Conservation (phyloP, 2,797 vertebrate genomes). For the Tenualosa ilisha region DNA sequence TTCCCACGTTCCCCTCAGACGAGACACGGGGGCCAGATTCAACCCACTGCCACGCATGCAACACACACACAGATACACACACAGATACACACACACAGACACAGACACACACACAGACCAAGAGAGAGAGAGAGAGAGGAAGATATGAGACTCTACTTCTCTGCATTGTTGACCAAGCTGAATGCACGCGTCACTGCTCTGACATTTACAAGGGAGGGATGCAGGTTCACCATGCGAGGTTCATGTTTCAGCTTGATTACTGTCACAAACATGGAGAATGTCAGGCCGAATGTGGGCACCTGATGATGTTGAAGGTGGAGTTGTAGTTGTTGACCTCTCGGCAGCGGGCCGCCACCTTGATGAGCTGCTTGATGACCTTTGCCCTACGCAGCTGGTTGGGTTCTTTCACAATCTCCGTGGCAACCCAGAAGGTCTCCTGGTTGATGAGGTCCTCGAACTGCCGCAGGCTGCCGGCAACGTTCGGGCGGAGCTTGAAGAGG, state of each 20-base stretch:
- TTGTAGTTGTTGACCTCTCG: slow-evolving; percentile 99
- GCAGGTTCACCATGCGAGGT: too few relatives aligned
- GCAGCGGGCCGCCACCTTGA: slow-evolving; percentile 97
- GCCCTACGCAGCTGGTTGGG: slow-evolving; percentile 94
- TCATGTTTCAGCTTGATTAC: too few relatives aligned
- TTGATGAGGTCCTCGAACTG: slow-evolving; percentile 97
- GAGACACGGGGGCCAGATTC: slow-evolving; percentile 93
- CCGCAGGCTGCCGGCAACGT: slow-evolving; percentile 83
- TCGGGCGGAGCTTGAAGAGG: slow-evolving; percentile 90
- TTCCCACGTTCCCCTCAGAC: slow-evolving; percentile 95
- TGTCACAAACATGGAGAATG: too few relatives aligned
- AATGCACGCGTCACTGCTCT: too few relatives aligned
- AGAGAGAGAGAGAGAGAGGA: too few relatives aligned
- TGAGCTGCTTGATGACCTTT: slow-evolving; percentile 97
- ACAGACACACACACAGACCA: too few relatives aligned
- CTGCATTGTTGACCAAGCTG: too few relatives aligned
- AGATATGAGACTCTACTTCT: too few relatives aligned
- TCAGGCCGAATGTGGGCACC: slow-evolving; percentile 70
- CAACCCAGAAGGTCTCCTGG: slow-evolving; percentile 99
- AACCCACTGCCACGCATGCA: slow-evolving; percentile 79
- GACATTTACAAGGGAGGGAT: too few relatives aligned
- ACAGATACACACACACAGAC: background rate
- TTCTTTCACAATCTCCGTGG: slow-evolving; percentile 91
- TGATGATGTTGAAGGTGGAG: slow-evolving; percentile 99
- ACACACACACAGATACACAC: background rate